Evolutionary conservation across 2,797 vertebrate species (phyloP).

Genomic region (Melanotaenia nigrans): DNA sequence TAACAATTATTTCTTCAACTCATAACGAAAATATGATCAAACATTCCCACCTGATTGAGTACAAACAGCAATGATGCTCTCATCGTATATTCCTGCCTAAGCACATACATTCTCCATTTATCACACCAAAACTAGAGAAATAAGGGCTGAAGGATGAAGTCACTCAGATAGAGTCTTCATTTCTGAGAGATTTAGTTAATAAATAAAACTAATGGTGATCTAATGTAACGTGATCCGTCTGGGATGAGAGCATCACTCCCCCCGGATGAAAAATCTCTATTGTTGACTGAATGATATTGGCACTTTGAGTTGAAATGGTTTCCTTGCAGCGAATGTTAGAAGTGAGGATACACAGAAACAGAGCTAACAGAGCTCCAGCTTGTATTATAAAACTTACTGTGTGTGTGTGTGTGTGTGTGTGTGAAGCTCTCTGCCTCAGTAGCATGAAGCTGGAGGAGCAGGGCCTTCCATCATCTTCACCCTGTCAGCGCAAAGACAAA

Average conservation of each 20-base stretch:
- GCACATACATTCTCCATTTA: too few relatives aligned
- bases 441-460: constrained; percentile 57
- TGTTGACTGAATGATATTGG: not conserved
- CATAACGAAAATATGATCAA: too few relatives aligned
- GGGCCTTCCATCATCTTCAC: constrained; percentile 74
- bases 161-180: not conserved
- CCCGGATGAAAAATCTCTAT: not conserved
- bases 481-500: constrained; percentile 80
- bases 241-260: constrained; percentile 7
- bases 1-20: too few relatives aligned
- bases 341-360: constrained; percentile 23
- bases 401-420: constrained; percentile 4
- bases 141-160: not conserved
- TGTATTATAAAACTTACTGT: constrained; percentile 16
- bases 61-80: too few relatives aligned
- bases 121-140: too few relatives aligned
- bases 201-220: not conserved
- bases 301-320: not conserved
- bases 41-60: too few relatives aligned
- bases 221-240: constrained; percentile 1
- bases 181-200: not conserved
- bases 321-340: not conserved
- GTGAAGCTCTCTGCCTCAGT: constrained; percentile 51
- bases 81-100: too few relatives aligned
- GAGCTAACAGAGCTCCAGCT: constrained; percentile 17